phyloP scores from a whole-genome alignment of 2,888 invertebrate species.

The Erebia aethiops region DNA sequence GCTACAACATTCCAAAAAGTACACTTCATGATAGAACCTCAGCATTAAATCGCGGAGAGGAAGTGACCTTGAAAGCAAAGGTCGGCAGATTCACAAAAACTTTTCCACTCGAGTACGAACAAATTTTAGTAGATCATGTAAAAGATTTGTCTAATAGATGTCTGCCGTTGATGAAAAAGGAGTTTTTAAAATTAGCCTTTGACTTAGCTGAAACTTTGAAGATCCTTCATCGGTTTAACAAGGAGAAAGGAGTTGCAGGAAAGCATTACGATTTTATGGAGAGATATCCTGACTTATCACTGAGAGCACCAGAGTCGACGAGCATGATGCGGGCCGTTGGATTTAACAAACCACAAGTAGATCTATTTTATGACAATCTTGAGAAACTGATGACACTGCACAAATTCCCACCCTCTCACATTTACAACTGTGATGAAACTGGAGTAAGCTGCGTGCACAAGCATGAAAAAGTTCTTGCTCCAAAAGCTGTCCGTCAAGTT shows the following conservation, averaged over 20 bases:
- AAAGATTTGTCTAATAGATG: too few species aligned
- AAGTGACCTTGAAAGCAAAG: too few species aligned
- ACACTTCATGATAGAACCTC: too few species aligned
- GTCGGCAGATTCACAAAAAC: too few species aligned
- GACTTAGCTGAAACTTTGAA: too few species aligned
- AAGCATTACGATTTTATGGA: conserved; percentile 13
- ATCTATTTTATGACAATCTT: conserved; percentile 6
- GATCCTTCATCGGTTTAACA: neutral
- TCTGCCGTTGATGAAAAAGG: too few species aligned
- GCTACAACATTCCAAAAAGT: too few species aligned
- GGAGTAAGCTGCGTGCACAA: neutral
- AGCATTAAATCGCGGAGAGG: too few species aligned
- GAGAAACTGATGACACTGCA: neutral
- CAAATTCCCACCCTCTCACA: neutral
- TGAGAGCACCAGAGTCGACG: conserved; percentile 18
- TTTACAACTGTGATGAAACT: neutral
- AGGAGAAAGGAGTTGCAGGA: neutral
- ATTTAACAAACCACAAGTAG: conserved; percentile 24
- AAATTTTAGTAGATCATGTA: too few species aligned
- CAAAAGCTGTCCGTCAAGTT: neutral
- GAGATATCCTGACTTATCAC: conserved; percentile 13
- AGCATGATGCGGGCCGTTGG: conserved; percentile 25
- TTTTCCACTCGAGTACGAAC: too few species aligned
- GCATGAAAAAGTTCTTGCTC: neutral
- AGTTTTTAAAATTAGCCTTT: too few species aligned